Base-by-base conservation (phyloP, 2,797 vertebrate genomes). In the Sebastes oblongus region DNA sequence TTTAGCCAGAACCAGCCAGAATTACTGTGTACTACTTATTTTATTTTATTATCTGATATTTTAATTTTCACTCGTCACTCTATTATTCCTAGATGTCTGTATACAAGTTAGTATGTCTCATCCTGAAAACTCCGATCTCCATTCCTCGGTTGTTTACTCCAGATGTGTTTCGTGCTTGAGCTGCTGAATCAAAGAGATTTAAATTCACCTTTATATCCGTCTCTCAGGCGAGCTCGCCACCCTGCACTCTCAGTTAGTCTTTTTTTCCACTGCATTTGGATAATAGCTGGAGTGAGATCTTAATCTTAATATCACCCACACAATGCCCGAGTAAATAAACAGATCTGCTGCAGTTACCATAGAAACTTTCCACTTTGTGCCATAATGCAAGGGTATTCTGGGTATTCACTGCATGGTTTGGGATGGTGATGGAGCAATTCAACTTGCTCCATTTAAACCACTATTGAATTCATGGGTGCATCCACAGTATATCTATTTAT, bases 131-230 rank as follows among this genome's bases (percentile, higher is more conserved):
- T 56, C 18, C 1, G 34, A 24, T 25, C 34, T 81, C 13, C 22
- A 24, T 32, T 25, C 20, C 30, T 69, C 32, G 9, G 42, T 46
- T 60, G 58, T 77, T 32, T 11, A 29, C 10, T 32, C 36, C 55
- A 88, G 46, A 75, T 78, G 70, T 68, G 27, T 77, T 36, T 36
- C 65, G 42, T 69, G 8, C 61, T 82, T 46, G 7, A 75, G 59
- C 30, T 66, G 52, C 55, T 25, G n/a, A 77, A 86, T 87, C 64
- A 84, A 75, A 86, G 50, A 74, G 24, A 71, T 64, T 83, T 59
- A 60, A 68, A 81, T 84, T 50, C 36, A 65, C 68, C 39, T 83
- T 77, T 39, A 75, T 84, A 66, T 84, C 29, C 12, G 11, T 66
- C 61, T 66, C 64, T 69, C 52, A 18, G 32, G 39, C 25, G 9